Evolutionary conservation across 1,140 invertebrate species (phyloP).

Genomic region (Drosophila guanche): DNA sequence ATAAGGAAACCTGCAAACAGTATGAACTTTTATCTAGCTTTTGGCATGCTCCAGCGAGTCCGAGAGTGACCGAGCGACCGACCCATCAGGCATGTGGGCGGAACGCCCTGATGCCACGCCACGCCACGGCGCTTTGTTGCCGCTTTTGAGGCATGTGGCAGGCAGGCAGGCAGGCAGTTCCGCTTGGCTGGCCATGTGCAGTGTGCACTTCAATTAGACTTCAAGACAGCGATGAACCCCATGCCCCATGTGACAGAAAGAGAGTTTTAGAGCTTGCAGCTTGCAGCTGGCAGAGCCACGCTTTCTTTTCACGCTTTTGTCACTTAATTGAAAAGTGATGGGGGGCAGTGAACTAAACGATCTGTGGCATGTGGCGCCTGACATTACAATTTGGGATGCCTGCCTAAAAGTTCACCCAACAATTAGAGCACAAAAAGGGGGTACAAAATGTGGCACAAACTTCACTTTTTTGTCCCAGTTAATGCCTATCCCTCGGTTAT

Average conservation of each 20-base stretch:
- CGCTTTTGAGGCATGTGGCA: slow-evolving; percentile 14
- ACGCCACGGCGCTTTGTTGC: slow-evolving; percentile 11
- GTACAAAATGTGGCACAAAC: slow-evolving; percentile 16
- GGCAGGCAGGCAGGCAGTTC: slow-evolving; percentile 34
- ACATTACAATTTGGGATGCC: slow-evolving; percentile 54
- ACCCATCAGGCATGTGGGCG: slow-evolving; percentile 43
- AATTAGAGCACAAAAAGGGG: slow-evolving; percentile 69
- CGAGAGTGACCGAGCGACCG: slow-evolving; percentile 25
- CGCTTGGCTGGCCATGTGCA: slow-evolving; percentile 59
- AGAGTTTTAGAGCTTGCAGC: slow-evolving; percentile 11
- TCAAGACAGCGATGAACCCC: slow-evolving; percentile 31
- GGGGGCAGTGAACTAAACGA: slow-evolving; percentile 9
- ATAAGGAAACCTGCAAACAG: slow-evolving; percentile 34
- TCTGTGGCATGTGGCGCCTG: slow-evolving; percentile 33
- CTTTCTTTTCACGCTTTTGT: slow-evolving; percentile 75
- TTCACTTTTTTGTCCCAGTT: not conserved
- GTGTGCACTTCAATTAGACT: slow-evolving; percentile 50
- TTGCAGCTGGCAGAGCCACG: slow-evolving; percentile 12
- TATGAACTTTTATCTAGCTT: slow-evolving; percentile 56
- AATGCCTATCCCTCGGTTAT: not conserved
- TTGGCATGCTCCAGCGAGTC: slow-evolving; percentile 47
- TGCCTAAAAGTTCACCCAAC: slow-evolving; percentile 14
- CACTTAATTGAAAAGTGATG: slow-evolving; percentile 66
- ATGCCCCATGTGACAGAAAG: slow-evolving; percentile 41
- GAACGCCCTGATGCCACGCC: slow-evolving; percentile 19